Conservation (phyloP, 2,888 invertebrate genomes). For the Cyrtodaria siliqua region DNA sequence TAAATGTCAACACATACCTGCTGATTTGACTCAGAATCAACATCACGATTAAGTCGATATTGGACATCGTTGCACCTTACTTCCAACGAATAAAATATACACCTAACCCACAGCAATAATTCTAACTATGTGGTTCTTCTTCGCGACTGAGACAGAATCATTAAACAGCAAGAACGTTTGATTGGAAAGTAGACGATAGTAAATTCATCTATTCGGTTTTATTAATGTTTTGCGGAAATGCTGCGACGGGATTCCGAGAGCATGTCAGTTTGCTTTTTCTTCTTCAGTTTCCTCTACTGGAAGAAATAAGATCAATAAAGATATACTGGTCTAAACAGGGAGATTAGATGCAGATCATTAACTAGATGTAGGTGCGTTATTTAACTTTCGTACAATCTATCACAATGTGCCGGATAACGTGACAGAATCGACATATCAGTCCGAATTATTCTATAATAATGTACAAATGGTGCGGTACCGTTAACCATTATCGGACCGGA, state of each 20-base stretch:
- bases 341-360: constrained; percentile 4
- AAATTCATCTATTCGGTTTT: constrained; percentile 17
- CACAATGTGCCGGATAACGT: not conserved
- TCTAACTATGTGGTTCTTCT: too few relatives aligned
- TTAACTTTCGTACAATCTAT: constrained; percentile 8
- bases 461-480: not conserved
- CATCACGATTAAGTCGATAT: too few relatives aligned
- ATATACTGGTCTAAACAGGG: too few relatives aligned
- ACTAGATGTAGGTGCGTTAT: constrained; percentile 9
- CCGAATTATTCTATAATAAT: constrained; percentile 7
- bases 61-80: too few relatives aligned
- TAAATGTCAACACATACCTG: too few relatives aligned
- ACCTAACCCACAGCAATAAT: too few relatives aligned
- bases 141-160: too few relatives aligned
- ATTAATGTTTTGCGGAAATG: constrained; percentile 16
- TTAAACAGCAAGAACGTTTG: constrained; percentile 3
- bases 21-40: too few relatives aligned
- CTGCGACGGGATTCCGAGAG: constrained; percentile 13
- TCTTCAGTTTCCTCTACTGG: not conserved
- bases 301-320: too few relatives aligned
- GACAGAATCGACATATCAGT: constrained; percentile 1
- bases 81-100: too few relatives aligned
- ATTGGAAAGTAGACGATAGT: constrained; percentile 19
- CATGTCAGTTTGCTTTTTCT: not conserved
- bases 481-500: too few relatives aligned